A percentile compares a stretch with the other conserved stretches of the same genome.
phyloP scores from a whole-genome alignment of 2,113 vertebrate species.

The Danionella cerebrum region DNA sequence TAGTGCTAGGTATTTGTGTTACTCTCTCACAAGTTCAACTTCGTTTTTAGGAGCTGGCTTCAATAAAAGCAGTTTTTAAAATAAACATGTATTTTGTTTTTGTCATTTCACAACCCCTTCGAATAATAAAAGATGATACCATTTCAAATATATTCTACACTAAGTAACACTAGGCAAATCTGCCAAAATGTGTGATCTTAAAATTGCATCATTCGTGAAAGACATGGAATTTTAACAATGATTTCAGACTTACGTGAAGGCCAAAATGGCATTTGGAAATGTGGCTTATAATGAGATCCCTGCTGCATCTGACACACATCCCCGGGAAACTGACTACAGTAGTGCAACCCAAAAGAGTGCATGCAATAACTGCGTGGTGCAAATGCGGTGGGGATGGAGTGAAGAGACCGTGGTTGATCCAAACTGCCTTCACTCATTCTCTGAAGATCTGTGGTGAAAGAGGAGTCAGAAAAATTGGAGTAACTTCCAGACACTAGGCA shows the following conservation, averaged over 20 bases:
- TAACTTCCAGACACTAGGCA: constrained; percentile 40
- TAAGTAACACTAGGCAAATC: too few species aligned
- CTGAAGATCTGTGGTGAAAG: constrained; percentile 37
- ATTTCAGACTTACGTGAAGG: constrained; percentile 52
- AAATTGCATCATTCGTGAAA: background rate
- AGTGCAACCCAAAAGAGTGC: constrained; percentile 46
- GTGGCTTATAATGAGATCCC: constrained; percentile 32
- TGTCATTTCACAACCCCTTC: too few species aligned
- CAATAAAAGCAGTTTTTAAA: too few species aligned
- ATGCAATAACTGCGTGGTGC: constrained; percentile 43
- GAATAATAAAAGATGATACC: too few species aligned
- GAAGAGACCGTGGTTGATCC: constrained; percentile 64
- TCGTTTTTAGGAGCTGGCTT: too few species aligned
- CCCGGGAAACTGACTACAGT: constrained; percentile 46
- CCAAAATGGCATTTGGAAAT: constrained; percentile 28
- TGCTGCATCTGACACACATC: constrained; percentile 42
- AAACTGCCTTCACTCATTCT: constrained; percentile 45
- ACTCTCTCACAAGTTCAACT: too few species aligned
- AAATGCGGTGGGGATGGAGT: constrained; percentile 52
- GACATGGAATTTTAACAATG: background rate
- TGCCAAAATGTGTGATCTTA: too few species aligned
- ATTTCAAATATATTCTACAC: too few species aligned
- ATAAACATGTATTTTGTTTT: too few species aligned
- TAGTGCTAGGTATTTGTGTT: too few species aligned
- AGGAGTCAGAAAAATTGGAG: constrained; percentile 34